Evolutionary conservation across 1,140 invertebrate genomes (phyloP).

Genomic region (Phymorhynchus buccinoides): DNA sequence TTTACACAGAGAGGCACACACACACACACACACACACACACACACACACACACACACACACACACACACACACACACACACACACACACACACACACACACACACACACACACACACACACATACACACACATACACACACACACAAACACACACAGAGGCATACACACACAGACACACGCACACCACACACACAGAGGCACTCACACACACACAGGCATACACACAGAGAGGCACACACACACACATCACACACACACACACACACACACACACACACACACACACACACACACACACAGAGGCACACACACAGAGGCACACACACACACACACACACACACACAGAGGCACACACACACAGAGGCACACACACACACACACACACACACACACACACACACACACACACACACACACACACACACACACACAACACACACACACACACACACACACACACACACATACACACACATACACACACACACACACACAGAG

Average conservation of each 20-base stretch:
- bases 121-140: not conserved
- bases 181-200: not conserved
- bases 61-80: not conserved
- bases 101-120: not conserved
- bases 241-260: not conserved
- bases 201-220: not conserved
- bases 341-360: not conserved
- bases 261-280: not conserved
- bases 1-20: not conserved
- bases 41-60: not conserved
- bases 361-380: not conserved
- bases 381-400: not conserved
- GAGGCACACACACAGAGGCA: not conserved
- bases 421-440: not conserved
- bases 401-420: not conserved
- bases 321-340: not conserved
- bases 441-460: not conserved
- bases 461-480: not conserved
- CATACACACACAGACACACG: not conserved
- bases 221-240: not conserved
- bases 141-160: not conserved
- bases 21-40: not conserved
- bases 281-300: conserved; percentile 1
- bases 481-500: not conserved
- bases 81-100: not conserved